phyloP scores from a whole-genome alignment of 2,888 invertebrate species.

The Enchytraeus crypticus region DNA sequence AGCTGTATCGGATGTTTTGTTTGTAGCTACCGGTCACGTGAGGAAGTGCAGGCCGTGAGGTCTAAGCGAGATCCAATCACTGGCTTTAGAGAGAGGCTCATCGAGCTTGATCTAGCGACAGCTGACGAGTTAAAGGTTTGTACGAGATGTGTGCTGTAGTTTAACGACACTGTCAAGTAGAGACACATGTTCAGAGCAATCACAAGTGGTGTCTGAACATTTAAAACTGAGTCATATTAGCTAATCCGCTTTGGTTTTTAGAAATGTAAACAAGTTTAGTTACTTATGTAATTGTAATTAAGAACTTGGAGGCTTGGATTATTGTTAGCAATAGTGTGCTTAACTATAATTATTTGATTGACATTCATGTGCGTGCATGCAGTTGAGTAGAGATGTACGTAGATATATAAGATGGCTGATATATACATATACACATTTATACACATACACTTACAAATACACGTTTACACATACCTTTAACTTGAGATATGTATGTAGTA shows the following conservation, averaged over 20 bases:
- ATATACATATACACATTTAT: too few species aligned
- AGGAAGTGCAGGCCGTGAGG: constrained; percentile 91
- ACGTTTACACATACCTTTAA: too few species aligned
- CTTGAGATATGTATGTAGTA: too few species aligned
- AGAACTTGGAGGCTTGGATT: too few species aligned
- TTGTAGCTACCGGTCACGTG: constrained; percentile 63
- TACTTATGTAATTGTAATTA: too few species aligned
- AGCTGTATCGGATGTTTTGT: background rate
- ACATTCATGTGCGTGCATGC: too few species aligned
- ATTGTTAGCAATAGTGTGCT: too few species aligned
- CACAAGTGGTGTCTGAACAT: background rate
- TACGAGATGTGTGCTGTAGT: background rate
- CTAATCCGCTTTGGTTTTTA: background rate
- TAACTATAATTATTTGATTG: too few species aligned
- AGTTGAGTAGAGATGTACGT: too few species aligned
- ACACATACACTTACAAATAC: too few species aligned
- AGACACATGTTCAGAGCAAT: background rate
- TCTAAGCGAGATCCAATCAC: constrained; percentile 93
- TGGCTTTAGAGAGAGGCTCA: constrained; percentile 80
- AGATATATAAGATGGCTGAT: too few species aligned
- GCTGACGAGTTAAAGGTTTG: constrained; percentile 81
- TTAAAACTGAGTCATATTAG: background rate
- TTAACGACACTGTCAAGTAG: background rate
- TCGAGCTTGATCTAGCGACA: constrained; percentile 65
- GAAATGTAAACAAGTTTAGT: too few species aligned